Conservation (phyloP, 2,888 invertebrate genomes). For the Limenitis arthemis region DNA sequence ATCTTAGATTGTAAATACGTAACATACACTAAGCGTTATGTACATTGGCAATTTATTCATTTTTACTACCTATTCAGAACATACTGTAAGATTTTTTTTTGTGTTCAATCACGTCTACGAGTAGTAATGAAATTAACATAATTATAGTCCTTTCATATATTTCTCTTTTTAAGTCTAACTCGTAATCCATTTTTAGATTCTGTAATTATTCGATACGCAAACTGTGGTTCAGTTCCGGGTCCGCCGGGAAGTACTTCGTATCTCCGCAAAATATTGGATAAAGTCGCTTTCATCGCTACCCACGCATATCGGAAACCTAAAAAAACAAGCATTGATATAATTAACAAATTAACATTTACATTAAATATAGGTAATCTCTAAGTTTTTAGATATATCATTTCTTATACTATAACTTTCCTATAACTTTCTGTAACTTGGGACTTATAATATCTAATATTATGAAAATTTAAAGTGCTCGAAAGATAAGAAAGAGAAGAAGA, state of each 20-base stretch:
- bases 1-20: too few species aligned
- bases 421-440: too few species aligned
- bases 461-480: too few species aligned
- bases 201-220: slow-evolving; percentile 33
- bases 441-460: too few species aligned
- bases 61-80: too few species aligned
- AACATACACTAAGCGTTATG: too few species aligned
- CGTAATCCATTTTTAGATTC: slow-evolving; percentile 35
- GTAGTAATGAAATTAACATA: background rate
- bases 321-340: slow-evolving; percentile 1
- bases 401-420: too few species aligned
- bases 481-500: too few species aligned
- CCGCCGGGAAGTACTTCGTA: slow-evolving; percentile 30
- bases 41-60: too few species aligned
- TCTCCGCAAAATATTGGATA: slow-evolving; percentile 33
- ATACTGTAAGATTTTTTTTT: background rate
- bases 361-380: too few species aligned
- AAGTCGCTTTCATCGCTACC: slow-evolving; percentile 34
- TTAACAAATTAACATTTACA: too few species aligned
- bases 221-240: slow-evolving; percentile 31
- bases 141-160: background rate
- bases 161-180: slow-evolving; percentile 30
- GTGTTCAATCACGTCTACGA: too few species aligned
- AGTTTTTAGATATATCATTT: background rate
- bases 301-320: slow-evolving; percentile 34